These are phyloP conservation scores for Pantherophis guttatus DNA, from an alignment of 2,113 vertebrate species.

Conservation along the genomic window DNA sequence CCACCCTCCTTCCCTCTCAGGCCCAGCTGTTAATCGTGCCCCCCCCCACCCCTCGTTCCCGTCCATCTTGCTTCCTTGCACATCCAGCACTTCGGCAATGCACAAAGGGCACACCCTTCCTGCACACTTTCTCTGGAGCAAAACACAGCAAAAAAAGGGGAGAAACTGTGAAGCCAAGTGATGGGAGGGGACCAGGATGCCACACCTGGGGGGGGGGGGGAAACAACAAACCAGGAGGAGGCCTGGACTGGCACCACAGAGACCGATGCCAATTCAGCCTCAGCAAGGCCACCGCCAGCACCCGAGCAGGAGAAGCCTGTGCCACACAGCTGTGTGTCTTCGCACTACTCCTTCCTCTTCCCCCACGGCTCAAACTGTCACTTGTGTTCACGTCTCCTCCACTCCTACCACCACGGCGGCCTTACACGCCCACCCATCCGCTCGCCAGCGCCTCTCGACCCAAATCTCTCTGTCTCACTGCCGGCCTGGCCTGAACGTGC, in stretches of 20 bases:
- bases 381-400: not conserved
- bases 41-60: not conserved
- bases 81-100: not conserved
- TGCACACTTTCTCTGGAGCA: not conserved
- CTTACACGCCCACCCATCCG: not conserved
- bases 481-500: not conserved
- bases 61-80: not conserved
- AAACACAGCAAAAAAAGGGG: not conserved
- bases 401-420: not conserved
- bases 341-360: not conserved
- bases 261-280: not conserved
- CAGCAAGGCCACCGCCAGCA: not conserved
- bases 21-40: not conserved
- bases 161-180: not conserved
- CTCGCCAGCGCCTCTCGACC: too few relatives aligned
- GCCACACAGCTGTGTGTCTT: too few relatives aligned
- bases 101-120: not conserved
- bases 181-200: not conserved
- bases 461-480: not conserved
- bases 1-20: not conserved
- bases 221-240: too few relatives aligned
- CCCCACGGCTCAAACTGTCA: accelerated
- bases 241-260: not conserved
- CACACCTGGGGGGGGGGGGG: not conserved
- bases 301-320: not conserved